Conservation (phyloP, 1,140 invertebrate genomes). For the Homarus americanus region DNA sequence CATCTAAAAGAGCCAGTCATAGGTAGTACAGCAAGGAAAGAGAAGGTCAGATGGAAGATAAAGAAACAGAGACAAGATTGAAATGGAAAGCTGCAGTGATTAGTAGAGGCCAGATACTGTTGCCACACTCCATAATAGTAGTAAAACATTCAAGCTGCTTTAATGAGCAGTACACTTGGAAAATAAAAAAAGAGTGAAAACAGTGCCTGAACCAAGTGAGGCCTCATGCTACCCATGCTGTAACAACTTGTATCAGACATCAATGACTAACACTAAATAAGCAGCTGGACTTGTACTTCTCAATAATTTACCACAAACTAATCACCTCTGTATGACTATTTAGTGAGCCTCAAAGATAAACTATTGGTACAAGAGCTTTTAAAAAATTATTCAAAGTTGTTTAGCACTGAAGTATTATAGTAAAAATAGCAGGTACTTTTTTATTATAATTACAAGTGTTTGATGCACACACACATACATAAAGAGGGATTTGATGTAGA, state of each 20-base stretch:
- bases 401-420: conserved; percentile 24
- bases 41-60: conserved; percentile 50
- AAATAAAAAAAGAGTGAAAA: conserved; percentile 4
- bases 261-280: conserved; percentile 4
- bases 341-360: neutral
- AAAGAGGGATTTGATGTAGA: conserved; percentile 62
- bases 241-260: conserved; percentile 24
- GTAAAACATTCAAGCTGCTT: neutral
- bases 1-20: conserved; percentile 60
- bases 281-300: conserved; percentile 52
- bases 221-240: conserved; percentile 68
- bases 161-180: neutral
- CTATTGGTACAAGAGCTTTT: conserved; percentile 52
- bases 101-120: conserved; percentile 65
- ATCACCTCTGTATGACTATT: neutral
- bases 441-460: conserved; percentile 37
- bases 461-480: conserved; percentile 57
- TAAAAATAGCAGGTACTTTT: neutral
- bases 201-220: conserved; percentile 67
- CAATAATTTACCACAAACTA: neutral
- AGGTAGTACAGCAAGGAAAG: conserved; percentile 37
- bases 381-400: conserved; percentile 30
- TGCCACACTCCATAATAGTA: conserved; percentile 35
- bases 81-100: conserved; percentile 61
- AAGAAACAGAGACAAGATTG: conserved; percentile 49